Base-by-base conservation (phyloP, 2,113 vertebrate species). In the Lampris megalopsis region DNA sequence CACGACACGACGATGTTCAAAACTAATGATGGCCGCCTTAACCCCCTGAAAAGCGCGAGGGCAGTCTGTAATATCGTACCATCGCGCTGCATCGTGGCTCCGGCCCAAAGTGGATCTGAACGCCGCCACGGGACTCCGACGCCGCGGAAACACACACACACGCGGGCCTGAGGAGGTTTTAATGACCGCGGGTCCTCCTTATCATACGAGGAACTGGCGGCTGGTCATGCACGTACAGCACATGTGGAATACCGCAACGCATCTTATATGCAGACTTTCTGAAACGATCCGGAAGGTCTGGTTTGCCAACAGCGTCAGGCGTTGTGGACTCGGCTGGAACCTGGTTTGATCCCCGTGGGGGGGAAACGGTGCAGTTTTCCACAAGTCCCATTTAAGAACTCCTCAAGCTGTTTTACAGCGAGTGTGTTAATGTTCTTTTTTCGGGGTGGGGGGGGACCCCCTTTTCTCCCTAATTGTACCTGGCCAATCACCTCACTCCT, bases 21-120 rank as follows among this genome's bases (percentile, higher is more conserved):
- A 81, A 71, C 71, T 80, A 82, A 80, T 83, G 79, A 85, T 11
- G 71, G 60, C 2, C 62, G 70, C 63, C 74, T n/a, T 73, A 71
- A 69, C 74, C 43, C 64, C 50, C 65, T 71, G 2, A 37, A 40
- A 24, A 66, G 41, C 59, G 37, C 9, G 38, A 57, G 35, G 3
- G 49, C 8, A 3, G 35, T 11, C 58, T 43, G 40, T 43, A 54
- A 75, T 66, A 62, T 66, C 13, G 72, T 49, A 45, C 48, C 41
- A 48, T 73, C 10, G 50, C 40, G 75, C 5, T 36, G 56, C 53
- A 13, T 63, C 38, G 13, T 38, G 69, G 43, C 41, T 70, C 4
- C 0, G 36, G 40, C 66, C 57, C 52, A 13, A 59, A 10, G 68
- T 54, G 53, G 37, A 73, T 9, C 6, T 41, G 0, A n/a, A 49